Evolutionary conservation across 2,888 invertebrate genomes (phyloP).

Genomic region (Drosophila kokeensis): DNA sequence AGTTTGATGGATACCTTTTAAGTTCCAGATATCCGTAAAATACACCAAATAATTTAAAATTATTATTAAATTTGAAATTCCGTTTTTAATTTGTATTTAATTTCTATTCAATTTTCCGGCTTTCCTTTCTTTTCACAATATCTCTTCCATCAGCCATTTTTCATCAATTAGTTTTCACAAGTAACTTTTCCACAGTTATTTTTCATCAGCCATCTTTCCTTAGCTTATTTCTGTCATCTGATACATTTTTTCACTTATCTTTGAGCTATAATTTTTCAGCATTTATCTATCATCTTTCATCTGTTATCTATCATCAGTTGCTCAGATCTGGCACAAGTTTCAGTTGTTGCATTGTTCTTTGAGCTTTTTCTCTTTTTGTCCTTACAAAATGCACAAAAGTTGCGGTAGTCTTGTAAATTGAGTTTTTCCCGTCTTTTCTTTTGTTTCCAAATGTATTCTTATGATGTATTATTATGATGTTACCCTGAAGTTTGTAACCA

Average conservation of each 20-base stretch:
- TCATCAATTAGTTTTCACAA: background rate
- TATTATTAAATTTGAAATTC: background rate
- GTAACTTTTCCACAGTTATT: too few species aligned
- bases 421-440: slow-evolving; percentile 42
- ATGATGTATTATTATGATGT: background rate
- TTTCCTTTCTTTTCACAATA: background rate
- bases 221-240: background rate
- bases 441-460: slow-evolving; percentile 27
- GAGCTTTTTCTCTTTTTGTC: slow-evolving; percentile 1
- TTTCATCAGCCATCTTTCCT: background rate
- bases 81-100: too few species aligned
- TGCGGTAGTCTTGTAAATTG: slow-evolving; percentile 48
- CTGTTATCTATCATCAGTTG: slow-evolving; percentile 4
- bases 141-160: background rate
- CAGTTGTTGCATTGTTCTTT: slow-evolving; percentile 25
- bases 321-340: slow-evolving; percentile 27
- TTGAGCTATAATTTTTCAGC: background rate
- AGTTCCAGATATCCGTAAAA: background rate
- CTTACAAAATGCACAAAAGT: slow-evolving; percentile 36
- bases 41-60: background rate
- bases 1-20: background rate
- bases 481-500: background rate
- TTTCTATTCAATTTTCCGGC: too few species aligned
- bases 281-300: background rate
- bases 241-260: background rate